Percentiles rank a stretch among this genome's conserved stretches.
phyloP scores from a whole-genome alignment of 2,113 vertebrate genomes.

The Zingel zingel region DNA sequence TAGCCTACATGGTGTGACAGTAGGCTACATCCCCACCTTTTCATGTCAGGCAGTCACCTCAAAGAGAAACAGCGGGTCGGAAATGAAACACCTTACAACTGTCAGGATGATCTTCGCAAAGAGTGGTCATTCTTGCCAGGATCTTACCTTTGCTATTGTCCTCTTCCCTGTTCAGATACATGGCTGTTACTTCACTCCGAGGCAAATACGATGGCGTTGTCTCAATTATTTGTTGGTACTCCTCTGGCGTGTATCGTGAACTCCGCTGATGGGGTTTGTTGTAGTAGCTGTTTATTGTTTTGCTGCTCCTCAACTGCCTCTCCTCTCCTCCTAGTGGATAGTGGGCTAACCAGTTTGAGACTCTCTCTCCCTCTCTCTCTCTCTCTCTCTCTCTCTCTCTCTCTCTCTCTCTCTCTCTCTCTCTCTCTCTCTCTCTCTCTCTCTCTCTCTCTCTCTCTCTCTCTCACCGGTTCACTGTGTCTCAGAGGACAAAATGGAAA shows the following conservation, averaged over 20 bases:
- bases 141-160: conserved; percentile 85
- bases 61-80: conserved; percentile 36
- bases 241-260: conserved; percentile 72
- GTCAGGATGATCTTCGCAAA: conserved; percentile 52
- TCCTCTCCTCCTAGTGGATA: conserved; percentile 86
- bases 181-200: conserved; percentile 80
- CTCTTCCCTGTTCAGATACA: conserved; percentile 88
- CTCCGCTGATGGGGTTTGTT: conserved; percentile 70
- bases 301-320: conserved; percentile 82
- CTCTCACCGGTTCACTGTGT: conserved; percentile 50
- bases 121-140: conserved; percentile 57
- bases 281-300: conserved; percentile 82
- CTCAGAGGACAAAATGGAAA: conserved; percentile 73
- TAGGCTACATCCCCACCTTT: conserved; percentile 40
- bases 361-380: conserved; percentile 51
- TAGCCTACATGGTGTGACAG: conserved; percentile 11
- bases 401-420: conserved; percentile 30
- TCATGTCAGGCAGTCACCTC: conserved; percentile 38
- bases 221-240: conserved; percentile 66
- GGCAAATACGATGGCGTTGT: conserved; percentile 60
- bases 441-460: conserved; percentile 27
- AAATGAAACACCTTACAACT: conserved; percentile 77
- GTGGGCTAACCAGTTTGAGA: conserved; percentile 73
- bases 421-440: conserved; percentile 23
- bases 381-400: conserved; percentile 39